A percentile compares a stretch with the other conserved stretches of the same genome.
phyloP scores from a whole-genome alignment of 2,888 invertebrate genomes.

The Aethes cnicana region DNA sequence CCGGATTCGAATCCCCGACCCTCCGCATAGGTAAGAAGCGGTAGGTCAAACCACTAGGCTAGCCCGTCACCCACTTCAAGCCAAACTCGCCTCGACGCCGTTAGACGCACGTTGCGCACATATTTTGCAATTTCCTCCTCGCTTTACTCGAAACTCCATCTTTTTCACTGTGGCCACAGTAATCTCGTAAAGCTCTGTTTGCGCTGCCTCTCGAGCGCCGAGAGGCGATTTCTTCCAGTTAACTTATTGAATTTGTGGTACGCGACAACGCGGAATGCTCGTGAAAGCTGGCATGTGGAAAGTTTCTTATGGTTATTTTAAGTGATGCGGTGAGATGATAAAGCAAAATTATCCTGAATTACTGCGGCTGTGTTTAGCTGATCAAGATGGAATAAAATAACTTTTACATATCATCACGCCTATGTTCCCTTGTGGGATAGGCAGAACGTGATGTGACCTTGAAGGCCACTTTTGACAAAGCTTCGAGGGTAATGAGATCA shows the following conservation, averaged over 20 bases:
- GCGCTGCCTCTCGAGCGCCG: conserved; percentile 36
- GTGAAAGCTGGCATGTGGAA: conserved; percentile 3
- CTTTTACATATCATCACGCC: too few relatives aligned
- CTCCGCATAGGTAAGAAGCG: too few relatives aligned
- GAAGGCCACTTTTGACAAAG: too few relatives aligned
- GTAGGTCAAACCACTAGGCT: too few relatives aligned
- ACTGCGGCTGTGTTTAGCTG: not conserved
- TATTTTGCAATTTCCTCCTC: conserved; percentile 58
- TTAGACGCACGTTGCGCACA: conserved; percentile 46
- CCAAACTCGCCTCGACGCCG: conserved; percentile 35
- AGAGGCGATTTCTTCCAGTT: conserved; percentile 40
- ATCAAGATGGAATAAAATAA: too few relatives aligned
- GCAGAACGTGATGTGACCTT: too few relatives aligned
- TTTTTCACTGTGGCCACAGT: conserved; percentile 48
- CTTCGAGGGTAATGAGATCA: too few relatives aligned
- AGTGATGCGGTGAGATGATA: not conserved
- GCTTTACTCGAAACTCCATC: conserved; percentile 29
- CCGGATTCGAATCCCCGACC: too few relatives aligned
- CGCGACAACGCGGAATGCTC: conserved; percentile 28
- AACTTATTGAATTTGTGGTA: conserved; percentile 44
- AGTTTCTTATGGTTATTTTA: conserved; percentile 13
- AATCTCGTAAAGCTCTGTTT: conserved; percentile 47
- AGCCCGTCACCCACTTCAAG: conserved; percentile 1
- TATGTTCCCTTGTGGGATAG: too few relatives aligned
- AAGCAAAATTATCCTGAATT: not conserved